Percentiles rank a stretch among this genome's conserved stretches.
phyloP scores from a whole-genome alignment of 1,140 invertebrate species.

The Oedothorax gibbosus region DNA sequence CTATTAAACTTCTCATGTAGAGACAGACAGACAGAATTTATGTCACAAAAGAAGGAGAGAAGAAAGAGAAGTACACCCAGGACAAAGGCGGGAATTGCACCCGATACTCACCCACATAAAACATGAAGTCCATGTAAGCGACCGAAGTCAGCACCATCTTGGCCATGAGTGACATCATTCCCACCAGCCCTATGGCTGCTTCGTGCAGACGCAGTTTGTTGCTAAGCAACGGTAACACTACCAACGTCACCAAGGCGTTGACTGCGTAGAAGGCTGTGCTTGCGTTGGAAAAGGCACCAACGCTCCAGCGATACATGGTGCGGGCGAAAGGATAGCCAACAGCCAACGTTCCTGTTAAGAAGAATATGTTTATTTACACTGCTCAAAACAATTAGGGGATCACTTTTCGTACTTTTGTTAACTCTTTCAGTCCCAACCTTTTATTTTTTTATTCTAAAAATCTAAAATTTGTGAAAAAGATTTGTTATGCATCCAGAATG shows the following conservation, averaged over 20 bases:
- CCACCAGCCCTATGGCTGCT: slow-evolving; percentile 32
- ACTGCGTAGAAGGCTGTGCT: slow-evolving; percentile 12
- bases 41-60: too few relatives aligned
- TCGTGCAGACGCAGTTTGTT: slow-evolving; percentile 34
- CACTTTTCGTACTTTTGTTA: too few relatives aligned
- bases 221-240: slow-evolving; percentile 4
- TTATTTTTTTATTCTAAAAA: too few relatives aligned
- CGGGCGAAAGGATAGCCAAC: slow-evolving; percentile 10
- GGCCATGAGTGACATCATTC: slow-evolving; percentile 33
- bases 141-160: slow-evolving; percentile 28
- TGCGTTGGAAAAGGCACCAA: slow-evolving; percentile 10
- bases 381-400: too few relatives aligned
- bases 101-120: slow-evolving; percentile 42
- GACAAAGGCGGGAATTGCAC: too few relatives aligned
- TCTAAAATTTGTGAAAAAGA: too few relatives aligned
- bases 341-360: neutral
- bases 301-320: slow-evolving; percentile 19
- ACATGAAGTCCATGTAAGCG: neutral
- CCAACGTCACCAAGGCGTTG: neutral
- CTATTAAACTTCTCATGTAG: too few relatives aligned
- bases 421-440: too few relatives aligned
- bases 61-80: too few relatives aligned
- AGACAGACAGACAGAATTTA: too few relatives aligned
- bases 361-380: neutral
- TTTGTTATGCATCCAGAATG: too few relatives aligned